Base-by-base conservation (phyloP, 2,113 vertebrate genomes). In the Argyrosomus japonicus region DNA sequence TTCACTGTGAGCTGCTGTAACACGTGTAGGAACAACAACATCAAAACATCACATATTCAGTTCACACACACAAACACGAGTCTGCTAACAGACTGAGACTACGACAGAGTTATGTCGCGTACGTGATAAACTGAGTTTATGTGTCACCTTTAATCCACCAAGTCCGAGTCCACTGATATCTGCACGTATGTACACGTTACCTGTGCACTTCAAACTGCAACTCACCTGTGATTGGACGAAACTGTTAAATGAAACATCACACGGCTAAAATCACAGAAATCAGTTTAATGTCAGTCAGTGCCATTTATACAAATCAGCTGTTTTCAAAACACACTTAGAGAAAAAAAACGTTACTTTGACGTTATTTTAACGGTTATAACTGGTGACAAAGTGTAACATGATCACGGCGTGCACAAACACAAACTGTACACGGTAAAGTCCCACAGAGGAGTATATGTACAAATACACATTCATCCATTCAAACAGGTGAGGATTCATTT, bases 201-300 rank as follows among this genome's bases (percentile, higher is more conserved):
- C n/a, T n/a, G n/a, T n/a, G n/a, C n/a, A n/a, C n/a, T n/a, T n/a
- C n/a, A n/a, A n/a, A n/a, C n/a, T n/a, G n/a, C n/a, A n/a, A 47
- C 45, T 47, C 45, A 47, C 45, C 45, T 47, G 45, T 47, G 14
- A 13, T 14, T 40, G 36, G 36, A 40, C 36, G 7, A 40, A 40
- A 9, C 36, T 40, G 36, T 40, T 47, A 47, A 64, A 58, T 57
- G 0, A 57, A 58, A 69, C 1, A 5, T n/a, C 11, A 48, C 70
- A 62, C 4, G n/a, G 27, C 15, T n/a, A 36, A 81, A 68, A 68
- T 36, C 64, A 86, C 78, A 76, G 48, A 74, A 56, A 43, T 51
- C 43, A 67, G 57, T 91, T 92, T 92, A 90, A 89, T 91, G 77
- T 83, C 48, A 80, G 50, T 88, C 72, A 67, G 80, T 74, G 71